Evolutionary conservation across 2,888 invertebrate genomes (phyloP), one percentile per base, ranked within the genome.

Genomic region (Aspidiotus rigidus): DNA sequence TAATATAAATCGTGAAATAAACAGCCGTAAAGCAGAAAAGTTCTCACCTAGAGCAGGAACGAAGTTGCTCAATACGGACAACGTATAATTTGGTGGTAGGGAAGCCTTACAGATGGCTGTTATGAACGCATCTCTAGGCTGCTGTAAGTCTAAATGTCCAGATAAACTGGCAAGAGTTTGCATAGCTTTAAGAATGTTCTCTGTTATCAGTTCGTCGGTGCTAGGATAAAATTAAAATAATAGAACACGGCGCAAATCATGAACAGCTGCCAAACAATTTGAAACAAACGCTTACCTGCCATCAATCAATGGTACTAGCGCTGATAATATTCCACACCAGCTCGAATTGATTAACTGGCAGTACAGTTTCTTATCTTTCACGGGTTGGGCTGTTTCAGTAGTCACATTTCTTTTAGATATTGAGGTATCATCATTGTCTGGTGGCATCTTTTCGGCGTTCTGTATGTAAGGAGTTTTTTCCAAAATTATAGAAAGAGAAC

Each of bases 91-190:
- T 1, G 94, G 93, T 0, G 97, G 98, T 73, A 98, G 82, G 0
- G 96, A 94, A n/a, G 92, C 90, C 77, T 95, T 93, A 79, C 98
- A 98, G 75, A 98, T 86, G 6, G 96, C 90, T 60, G 91, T 90
- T 59, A 97, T 89, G 77, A 95, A 94, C 56, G 96, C 94, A 81
- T 98, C 96, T 44, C 97, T 85, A 0, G 94, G 92, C 15, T 84
- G 84, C 78, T 2, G 80, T 79, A 75, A 79, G 67, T 85, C 85
- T 71, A 96, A 83, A 77, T 87, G 84, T 16, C 97, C 98, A 76
- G 95, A 93, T 41, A 73, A 41, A 49, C 91, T 87, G 0, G 93
- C 92, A 74, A 92, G 87, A 0, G 89, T 90, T 79, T 96, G 93
- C 77, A 97, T 88, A 54, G 93, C 87, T 75, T 93, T 92, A 55